These are phyloP conservation scores for Charina bottae DNA, from an alignment of 2,113 vertebrate genomes.

Conservation along the genomic window DNA sequence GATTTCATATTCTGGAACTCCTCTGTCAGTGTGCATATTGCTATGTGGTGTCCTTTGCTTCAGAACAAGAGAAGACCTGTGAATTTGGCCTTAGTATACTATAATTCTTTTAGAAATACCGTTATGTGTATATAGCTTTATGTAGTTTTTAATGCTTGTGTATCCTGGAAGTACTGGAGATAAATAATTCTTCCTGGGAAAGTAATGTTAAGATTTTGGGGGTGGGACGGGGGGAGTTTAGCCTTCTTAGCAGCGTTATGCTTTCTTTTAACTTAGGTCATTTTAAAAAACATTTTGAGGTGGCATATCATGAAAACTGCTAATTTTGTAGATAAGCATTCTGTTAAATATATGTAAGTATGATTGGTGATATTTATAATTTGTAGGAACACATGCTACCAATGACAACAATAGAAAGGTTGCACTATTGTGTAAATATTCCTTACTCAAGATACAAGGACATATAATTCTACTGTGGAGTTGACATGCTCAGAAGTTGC, in stretches of 20 bases:
- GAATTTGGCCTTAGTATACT: not conserved
- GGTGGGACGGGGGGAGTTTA: not conserved
- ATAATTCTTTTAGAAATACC: not conserved
- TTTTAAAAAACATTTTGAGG: not conserved
- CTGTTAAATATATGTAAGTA: not conserved
- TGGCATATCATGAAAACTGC: not conserved
- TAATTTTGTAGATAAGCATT: not conserved
- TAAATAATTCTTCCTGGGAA: not conserved
- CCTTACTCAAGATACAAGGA: not conserved
- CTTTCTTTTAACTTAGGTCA: not conserved
- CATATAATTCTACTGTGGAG: not conserved
- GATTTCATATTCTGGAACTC: not conserved
- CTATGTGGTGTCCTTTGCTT: conserved; percentile 6
- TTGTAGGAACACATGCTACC: not conserved
- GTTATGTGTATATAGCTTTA: not conserved
- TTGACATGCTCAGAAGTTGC: not conserved
- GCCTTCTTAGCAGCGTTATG: not conserved
- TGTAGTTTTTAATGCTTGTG: not conserved
- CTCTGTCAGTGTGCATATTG: not conserved
- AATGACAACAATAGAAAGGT: not conserved
- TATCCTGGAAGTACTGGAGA: not conserved
- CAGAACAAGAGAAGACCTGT: not conserved
- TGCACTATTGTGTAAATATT: not conserved
- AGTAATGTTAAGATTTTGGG: not conserved
- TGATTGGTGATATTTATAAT: not conserved